Percentiles rank a stretch among this genome's conserved stretches.
These are phyloP conservation scores for Xiphias gladius DNA, from an alignment of 2,113 vertebrate genomes.

Conservation along the genomic window DNA sequence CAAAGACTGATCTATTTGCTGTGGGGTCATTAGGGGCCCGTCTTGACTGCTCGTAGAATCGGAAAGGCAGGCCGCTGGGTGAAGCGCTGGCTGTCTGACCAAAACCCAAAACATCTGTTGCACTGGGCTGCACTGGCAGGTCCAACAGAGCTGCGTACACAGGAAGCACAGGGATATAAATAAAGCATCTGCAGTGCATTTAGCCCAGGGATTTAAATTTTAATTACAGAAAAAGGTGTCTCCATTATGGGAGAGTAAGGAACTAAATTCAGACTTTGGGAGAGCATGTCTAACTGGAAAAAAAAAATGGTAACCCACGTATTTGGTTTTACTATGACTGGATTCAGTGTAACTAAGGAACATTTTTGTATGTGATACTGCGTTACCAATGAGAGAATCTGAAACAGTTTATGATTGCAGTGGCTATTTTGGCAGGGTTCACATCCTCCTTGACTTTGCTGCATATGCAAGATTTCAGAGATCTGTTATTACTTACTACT, in stretches of 20 bases:
- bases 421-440: neutral
- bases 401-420: neutral
- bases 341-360: neutral
- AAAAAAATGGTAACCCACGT: neutral
- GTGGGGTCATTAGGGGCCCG: conserved; percentile 91
- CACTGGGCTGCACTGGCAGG: conserved; percentile 77
- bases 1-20: conserved; percentile 90
- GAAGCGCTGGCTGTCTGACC: conserved; percentile 84
- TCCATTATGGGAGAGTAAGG: neutral
- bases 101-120: conserved; percentile 91
- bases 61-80: conserved; percentile 91
- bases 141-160: conserved; percentile 67
- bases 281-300: neutral
- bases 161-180: neutral
- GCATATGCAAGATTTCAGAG: neutral
- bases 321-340: neutral
- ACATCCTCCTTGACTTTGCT: conserved; percentile 23
- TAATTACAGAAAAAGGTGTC: neutral
- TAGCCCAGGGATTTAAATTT: too few relatives aligned
- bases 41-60: conserved; percentile 96
- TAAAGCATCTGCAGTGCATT: neutral
- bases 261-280: neutral
- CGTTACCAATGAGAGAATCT: neutral
- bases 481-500: neutral
- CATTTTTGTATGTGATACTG: neutral